Evolutionary conservation across 2,797 vertebrate genomes (phyloP).

Genomic region (Mareca strepera): DNA sequence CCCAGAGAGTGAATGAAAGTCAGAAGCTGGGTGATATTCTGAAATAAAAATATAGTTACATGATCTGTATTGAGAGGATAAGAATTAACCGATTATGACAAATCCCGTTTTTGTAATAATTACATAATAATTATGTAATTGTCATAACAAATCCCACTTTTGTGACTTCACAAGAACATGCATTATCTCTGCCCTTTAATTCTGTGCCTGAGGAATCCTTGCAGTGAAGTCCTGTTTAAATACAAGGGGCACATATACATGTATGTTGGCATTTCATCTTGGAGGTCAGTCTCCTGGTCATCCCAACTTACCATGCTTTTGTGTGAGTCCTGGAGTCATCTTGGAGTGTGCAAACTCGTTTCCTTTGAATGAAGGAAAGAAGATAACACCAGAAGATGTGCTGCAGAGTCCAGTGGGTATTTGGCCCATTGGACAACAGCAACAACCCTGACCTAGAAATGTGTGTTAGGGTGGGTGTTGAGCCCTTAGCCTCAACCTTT

Average conservation of each 20-base stretch:
- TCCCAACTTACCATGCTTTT: rapidly evolving
- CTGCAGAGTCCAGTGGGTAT: background rate
- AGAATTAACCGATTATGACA: conserved; percentile 35
- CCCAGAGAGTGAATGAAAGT: background rate
- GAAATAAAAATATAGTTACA: conserved; percentile 8
- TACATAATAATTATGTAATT: conserved; percentile 35
- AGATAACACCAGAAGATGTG: background rate
- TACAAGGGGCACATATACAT: background rate
- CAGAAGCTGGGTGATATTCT: background rate
- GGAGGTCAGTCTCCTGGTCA: rapidly evolving
- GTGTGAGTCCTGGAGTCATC: background rate
- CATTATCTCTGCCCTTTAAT: background rate
- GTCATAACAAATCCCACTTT: background rate
- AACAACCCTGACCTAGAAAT: background rate
- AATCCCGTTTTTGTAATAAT: background rate
- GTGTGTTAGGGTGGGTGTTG: background rate
- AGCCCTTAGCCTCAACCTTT: background rate
- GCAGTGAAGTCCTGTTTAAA: background rate
- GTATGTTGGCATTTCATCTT: background rate
- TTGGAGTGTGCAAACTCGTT: background rate
- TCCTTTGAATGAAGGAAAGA: background rate
- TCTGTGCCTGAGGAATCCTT: background rate
- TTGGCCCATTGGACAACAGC: rapidly evolving
- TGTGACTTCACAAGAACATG: background rate
- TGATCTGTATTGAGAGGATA: background rate